Percentiles rank a stretch among this genome's conserved stretches.
phyloP scores from a whole-genome alignment of 1,140 invertebrate genomes.

The Tetragonula clypearis region DNA sequence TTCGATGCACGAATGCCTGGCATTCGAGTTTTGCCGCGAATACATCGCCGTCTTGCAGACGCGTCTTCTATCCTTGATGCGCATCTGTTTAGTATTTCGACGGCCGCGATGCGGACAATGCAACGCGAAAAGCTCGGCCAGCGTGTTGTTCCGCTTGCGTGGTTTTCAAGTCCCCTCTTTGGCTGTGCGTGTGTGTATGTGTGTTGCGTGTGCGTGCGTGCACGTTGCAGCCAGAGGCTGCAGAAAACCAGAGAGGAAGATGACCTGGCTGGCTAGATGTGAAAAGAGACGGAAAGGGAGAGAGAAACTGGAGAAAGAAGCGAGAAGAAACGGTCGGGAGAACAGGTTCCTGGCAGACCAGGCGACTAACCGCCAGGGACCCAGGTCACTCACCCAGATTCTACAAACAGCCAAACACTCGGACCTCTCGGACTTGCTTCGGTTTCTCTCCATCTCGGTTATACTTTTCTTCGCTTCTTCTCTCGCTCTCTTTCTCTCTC shows the following conservation, averaged over 20 bases:
- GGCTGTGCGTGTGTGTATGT: not conserved
- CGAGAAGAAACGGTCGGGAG: constrained; percentile 59
- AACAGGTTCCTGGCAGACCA: constrained; percentile 70
- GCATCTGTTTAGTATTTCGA: too few species aligned
- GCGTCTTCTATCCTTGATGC: too few species aligned
- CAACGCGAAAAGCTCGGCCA: constrained; percentile 42
- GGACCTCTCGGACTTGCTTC: constrained; percentile 36
- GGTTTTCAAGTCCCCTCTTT: constrained; percentile 32
- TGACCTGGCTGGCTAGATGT: not conserved
- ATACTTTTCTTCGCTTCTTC: not conserved
- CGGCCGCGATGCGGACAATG: constrained; percentile 38
- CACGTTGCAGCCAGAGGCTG: constrained; percentile 23
- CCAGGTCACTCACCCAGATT: constrained; percentile 80
- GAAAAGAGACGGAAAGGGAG: not conserved
- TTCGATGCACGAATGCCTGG: not conserved
- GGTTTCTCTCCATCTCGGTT: not conserved
- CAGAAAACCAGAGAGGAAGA: constrained; percentile 36
- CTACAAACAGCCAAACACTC: constrained; percentile 78
- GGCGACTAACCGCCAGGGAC: constrained; percentile 62
- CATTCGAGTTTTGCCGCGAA: too few species aligned
- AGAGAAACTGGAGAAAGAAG: not conserved
- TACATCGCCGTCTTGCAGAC: too few species aligned
- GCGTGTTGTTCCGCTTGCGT: constrained; percentile 35
- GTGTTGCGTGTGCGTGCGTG: not conserved
- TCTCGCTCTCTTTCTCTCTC: not conserved